A percentile compares a stretch with the other conserved stretches of the same genome.
Evolutionary conservation across 1,140 invertebrate species (phyloP).

Genomic region (Rhyacophila brunnea): DNA sequence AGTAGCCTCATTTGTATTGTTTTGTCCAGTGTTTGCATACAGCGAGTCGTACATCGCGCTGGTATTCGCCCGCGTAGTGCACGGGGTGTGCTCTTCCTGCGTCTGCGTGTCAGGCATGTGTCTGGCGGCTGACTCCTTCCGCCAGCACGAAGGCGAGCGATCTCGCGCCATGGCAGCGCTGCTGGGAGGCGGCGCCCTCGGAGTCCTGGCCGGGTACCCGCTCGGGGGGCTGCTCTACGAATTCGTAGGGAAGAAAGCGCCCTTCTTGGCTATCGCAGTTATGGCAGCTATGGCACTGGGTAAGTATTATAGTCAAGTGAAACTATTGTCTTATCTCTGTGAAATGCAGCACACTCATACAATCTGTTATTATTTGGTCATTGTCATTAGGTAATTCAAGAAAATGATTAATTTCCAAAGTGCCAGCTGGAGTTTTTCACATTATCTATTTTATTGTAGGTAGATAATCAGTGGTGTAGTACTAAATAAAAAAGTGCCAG

Average conservation of each 20-base stretch:
- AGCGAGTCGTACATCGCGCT: slow-evolving; percentile 73
- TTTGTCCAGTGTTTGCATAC: slow-evolving; percentile 73
- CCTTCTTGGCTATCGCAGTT: slow-evolving; percentile 67
- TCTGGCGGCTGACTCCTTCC: slow-evolving; percentile 59
- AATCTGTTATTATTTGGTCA: too few species aligned
- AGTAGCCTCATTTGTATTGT: slow-evolving; percentile 20
- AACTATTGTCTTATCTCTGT: too few species aligned
- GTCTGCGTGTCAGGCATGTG: slow-evolving; percentile 74
- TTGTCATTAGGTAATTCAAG: too few species aligned
- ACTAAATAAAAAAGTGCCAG: too few species aligned
- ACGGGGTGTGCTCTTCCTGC: slow-evolving; percentile 83
- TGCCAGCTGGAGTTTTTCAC: too few species aligned
- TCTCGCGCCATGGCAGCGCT: slow-evolving; percentile 74
- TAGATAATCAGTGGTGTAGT: too few species aligned
- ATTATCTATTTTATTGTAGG: too few species aligned
- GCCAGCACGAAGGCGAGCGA: slow-evolving; percentile 40
- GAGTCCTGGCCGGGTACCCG: slow-evolving; percentile 77
- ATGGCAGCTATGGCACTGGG: slow-evolving; percentile 61
- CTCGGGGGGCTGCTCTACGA: slow-evolving; percentile 76
- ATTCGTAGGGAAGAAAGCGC: slow-evolving; percentile 69
- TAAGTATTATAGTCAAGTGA: too few species aligned
- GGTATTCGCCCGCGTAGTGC: slow-evolving; percentile 77
- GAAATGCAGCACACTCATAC: too few species aligned
- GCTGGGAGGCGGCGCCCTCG: slow-evolving; percentile 76
- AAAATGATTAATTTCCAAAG: too few species aligned